These are phyloP conservation scores for Diarsia dahlii DNA, from an alignment of 2,888 invertebrate genomes.

Conservation along the genomic window DNA sequence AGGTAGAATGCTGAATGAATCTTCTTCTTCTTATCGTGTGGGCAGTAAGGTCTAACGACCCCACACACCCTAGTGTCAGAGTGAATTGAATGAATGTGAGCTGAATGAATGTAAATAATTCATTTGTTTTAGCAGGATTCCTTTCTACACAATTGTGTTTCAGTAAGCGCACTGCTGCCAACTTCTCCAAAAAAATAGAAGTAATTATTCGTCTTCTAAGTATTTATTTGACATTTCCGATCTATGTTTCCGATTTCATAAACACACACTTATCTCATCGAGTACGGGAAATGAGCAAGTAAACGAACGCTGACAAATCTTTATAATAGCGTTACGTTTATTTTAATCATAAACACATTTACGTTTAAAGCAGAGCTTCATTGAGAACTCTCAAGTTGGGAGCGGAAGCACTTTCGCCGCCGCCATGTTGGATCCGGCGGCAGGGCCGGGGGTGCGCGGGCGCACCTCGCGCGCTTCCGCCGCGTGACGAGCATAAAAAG, in stretches of 20 bases:
- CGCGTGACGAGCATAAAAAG: slow-evolving; percentile 89
- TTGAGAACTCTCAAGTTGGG: slow-evolving; percentile 85
- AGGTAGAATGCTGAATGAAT: too few relatives aligned
- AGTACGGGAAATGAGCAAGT: slow-evolving; percentile 59
- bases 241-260: slow-evolving; percentile 35
- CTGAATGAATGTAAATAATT: not conserved
- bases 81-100: too few relatives aligned
- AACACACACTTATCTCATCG: slow-evolving; percentile 49
- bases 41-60: too few relatives aligned
- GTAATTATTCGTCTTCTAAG: not conserved
- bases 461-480: slow-evolving; percentile 88
- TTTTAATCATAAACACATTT: slow-evolving; percentile 75
- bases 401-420: slow-evolving; percentile 90
- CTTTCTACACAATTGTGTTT: not conserved
- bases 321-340: slow-evolving; percentile 65
- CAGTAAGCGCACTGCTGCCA: not conserved
- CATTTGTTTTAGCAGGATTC: not conserved
- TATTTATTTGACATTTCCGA: slow-evolving; percentile 30
- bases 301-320: slow-evolving; percentile 67
- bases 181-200: slow-evolving; percentile 9
- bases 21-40: too few relatives aligned
- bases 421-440: slow-evolving; percentile 90
- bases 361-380: slow-evolving; percentile 82
- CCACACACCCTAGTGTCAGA: too few relatives aligned
- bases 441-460: slow-evolving; percentile 80